Conservation (phyloP, 2,888 invertebrate genomes). For the Lamellibrachia satsuma region DNA sequence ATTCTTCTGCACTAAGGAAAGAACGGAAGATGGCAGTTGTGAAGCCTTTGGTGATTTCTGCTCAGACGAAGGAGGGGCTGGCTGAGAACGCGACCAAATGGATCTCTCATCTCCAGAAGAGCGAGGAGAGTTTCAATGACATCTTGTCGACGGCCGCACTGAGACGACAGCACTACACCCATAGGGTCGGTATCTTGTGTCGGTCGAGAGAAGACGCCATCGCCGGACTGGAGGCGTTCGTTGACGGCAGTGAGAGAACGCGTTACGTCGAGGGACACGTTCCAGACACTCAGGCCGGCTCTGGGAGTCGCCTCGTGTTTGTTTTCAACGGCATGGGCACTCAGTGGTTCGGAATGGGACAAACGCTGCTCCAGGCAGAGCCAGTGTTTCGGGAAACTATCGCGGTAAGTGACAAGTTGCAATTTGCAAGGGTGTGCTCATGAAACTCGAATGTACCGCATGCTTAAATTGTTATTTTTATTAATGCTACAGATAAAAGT, state of each 20-base stretch:
- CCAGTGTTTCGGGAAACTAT: background rate
- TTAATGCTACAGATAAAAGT: no score
- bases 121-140: background rate
- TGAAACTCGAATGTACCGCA: background rate
- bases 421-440: no score
- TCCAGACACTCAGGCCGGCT: background rate
- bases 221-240: background rate
- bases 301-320: background rate
- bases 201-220: background rate
- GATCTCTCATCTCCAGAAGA: background rate
- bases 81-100: background rate
- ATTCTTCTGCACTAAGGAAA: background rate
- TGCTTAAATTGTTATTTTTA: background rate
- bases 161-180: background rate
- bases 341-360: constrained; percentile 8
- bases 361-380: background rate
- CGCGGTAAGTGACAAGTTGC: background rate
- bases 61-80: background rate
- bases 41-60: background rate
- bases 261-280: background rate
- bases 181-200: background rate
- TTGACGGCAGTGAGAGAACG: background rate
- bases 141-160: background rate
- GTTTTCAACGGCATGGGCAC: constrained; percentile 22
- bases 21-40: background rate